Conservation (phyloP, 92 coral and sea anemone species). For the Umimayanthus kanabou region DNA sequence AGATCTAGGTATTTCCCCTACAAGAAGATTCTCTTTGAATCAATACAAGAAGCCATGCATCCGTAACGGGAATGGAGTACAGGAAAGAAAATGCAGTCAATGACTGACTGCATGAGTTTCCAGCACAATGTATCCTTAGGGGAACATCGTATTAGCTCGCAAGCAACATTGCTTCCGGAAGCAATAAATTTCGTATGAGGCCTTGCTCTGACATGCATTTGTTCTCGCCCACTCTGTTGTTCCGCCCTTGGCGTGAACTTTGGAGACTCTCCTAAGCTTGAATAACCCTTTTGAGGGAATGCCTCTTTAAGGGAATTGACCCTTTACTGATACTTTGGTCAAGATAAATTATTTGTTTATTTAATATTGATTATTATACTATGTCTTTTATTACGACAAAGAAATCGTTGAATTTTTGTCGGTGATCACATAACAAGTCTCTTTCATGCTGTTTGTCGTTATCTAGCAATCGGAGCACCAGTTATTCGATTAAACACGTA, state of each 20-base stretch:
- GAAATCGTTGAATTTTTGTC: neutral
- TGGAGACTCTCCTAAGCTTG: neutral
- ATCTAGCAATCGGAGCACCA: neutral
- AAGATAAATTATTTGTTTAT: neutral
- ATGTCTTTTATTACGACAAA: neutral
- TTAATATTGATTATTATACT: neutral
- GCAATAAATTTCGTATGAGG: conserved; percentile 17
- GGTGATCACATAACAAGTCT: neutral
- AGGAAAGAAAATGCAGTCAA: neutral
- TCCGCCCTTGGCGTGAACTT: conserved; percentile 16
- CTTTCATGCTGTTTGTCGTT: neutral
- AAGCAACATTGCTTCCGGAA: conserved; percentile 18
- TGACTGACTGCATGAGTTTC: neutral
- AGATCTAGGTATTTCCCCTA: too few relatives aligned
- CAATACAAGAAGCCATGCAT: neutral
- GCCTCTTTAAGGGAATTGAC: neutral
- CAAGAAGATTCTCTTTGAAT: neutral
- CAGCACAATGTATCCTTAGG: neutral
- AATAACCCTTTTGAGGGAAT: neutral
- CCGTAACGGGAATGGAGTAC: neutral
- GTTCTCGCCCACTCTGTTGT: neutral
- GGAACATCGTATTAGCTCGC: neutral
- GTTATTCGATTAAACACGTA: neutral
- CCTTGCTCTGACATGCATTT: neutral
- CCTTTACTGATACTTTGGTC: conserved; percentile 2